These are phyloP conservation scores for Callocephalon fimbriatum DNA, from an alignment of 2,113 vertebrate genomes.

Conservation along the genomic window DNA sequence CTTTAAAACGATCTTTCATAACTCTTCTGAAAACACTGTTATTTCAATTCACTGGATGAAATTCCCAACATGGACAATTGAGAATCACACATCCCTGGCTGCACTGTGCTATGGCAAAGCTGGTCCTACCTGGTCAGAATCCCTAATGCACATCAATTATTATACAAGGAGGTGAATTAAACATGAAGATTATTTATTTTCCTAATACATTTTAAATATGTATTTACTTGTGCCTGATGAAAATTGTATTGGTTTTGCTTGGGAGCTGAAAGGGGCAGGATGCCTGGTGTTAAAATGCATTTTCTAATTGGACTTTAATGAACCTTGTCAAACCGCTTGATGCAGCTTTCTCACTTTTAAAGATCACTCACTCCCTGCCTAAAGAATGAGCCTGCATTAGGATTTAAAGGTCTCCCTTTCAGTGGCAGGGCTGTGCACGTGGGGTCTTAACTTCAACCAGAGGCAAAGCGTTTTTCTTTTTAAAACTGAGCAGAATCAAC, in stretches of 20 bases:
- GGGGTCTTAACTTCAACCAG: background rate
- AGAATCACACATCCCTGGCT: background rate
- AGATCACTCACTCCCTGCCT: background rate
- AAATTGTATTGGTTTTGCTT: background rate
- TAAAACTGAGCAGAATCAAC: background rate
- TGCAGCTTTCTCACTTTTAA: background rate
- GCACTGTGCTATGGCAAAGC: rapidly evolving
- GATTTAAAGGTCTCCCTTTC: background rate
- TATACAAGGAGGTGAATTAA: background rate
- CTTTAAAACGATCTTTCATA: background rate
- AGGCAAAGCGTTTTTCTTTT: background rate
- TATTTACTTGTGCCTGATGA: background rate
- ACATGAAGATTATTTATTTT: background rate
- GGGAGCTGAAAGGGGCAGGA: background rate
- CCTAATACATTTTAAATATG: background rate
- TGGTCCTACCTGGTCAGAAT: background rate
- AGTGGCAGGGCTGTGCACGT: background rate
- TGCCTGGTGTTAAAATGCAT: background rate
- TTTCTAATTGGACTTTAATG: slow-evolving; percentile 18
- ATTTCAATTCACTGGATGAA: background rate
- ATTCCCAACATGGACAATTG: background rate
- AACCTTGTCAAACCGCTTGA: background rate
- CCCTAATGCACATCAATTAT: background rate
- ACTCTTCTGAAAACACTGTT: background rate
- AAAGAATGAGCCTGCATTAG: background rate